phyloP scores from a whole-genome alignment of 2,888 invertebrate genomes.

The Spicauda simplicius region DNA sequence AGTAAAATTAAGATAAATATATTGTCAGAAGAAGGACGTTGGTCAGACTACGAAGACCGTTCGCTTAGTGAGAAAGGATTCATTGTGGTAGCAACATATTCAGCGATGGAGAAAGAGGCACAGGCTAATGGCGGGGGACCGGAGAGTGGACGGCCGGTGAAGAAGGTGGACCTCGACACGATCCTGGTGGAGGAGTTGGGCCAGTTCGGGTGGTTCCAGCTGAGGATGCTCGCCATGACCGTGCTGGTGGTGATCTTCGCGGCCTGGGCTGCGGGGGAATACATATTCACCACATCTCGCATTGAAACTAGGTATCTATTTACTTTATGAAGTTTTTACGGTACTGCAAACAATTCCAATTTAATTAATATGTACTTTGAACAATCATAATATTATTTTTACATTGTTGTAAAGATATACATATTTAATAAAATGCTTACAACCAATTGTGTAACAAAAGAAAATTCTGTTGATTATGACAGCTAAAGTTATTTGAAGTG shows the following conservation, averaged over 20 bases:
- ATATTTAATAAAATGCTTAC: too few species aligned
- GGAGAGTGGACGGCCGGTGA: constrained; percentile 17
- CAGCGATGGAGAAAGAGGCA: constrained; percentile 11
- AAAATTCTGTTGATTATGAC: too few species aligned
- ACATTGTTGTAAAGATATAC: too few species aligned
- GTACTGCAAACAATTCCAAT: too few species aligned
- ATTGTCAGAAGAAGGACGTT: neutral
- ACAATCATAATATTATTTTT: too few species aligned
- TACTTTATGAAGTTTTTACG: too few species aligned
- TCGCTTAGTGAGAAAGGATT: constrained; percentile 8
- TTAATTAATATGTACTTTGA: too few species aligned
- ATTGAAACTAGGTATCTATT: constrained; percentile 62
- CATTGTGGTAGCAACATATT: neutral
- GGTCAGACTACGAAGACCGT: neutral
- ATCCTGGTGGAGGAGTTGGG: constrained; percentile 70
- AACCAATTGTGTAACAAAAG: too few species aligned
- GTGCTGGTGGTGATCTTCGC: constrained; percentile 58
- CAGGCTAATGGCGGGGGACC: neutral
- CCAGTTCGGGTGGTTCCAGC: constrained; percentile 68
- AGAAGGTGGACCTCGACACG: constrained; percentile 59
- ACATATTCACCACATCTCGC: constrained; percentile 70
- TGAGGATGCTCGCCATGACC: constrained; percentile 53
- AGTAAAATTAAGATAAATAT: neutral
- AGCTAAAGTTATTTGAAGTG: too few species aligned
- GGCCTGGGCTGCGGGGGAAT: constrained; percentile 64